A percentile compares a stretch with the other conserved stretches of the same genome.
These are phyloP conservation scores for Zophobas atratus DNA, from an alignment of 1,140 invertebrate species.

Conservation along the genomic window DNA sequence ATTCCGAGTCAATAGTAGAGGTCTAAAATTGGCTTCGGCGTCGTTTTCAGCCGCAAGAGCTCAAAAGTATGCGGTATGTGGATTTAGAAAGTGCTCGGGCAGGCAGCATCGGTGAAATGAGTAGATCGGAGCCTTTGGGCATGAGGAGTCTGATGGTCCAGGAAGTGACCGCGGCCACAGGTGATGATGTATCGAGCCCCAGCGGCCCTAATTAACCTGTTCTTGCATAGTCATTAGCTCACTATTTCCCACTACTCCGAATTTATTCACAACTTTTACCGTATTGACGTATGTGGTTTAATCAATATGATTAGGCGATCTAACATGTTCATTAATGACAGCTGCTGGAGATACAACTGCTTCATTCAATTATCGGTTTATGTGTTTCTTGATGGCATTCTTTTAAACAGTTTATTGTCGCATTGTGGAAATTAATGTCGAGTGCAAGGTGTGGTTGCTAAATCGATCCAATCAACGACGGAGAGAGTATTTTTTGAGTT, in stretches of 20 bases:
- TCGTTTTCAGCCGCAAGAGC: background rate
- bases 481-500: no score
- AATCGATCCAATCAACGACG: no score
- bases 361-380: slow-evolving; percentile 18
- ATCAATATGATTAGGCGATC: slow-evolving; percentile 31
- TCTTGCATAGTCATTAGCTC: slow-evolving; percentile 44
- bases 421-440: no score
- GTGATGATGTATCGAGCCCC: slow-evolving; percentile 54
- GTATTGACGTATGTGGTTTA: slow-evolving; percentile 27
- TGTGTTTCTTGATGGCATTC: background rate
- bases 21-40: no score
- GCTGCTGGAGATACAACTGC: slow-evolving; percentile 22
- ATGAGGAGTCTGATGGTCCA: slow-evolving; percentile 48
- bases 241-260: slow-evolving; percentile 36
- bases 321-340: slow-evolving; percentile 34
- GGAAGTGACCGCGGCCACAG: slow-evolving; percentile 49
- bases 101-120: slow-evolving; percentile 41
- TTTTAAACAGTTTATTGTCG: background rate
- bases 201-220: slow-evolving; percentile 53
- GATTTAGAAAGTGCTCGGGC: slow-evolving; percentile 53
- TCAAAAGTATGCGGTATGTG: slow-evolving; percentile 36
- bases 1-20: no score
- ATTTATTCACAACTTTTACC: slow-evolving; percentile 36
- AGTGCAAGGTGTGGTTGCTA: no score
- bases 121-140: slow-evolving; percentile 46